Conservation (phyloP, 2,888 invertebrate genomes). For the Latrodectus hesperus region DNA sequence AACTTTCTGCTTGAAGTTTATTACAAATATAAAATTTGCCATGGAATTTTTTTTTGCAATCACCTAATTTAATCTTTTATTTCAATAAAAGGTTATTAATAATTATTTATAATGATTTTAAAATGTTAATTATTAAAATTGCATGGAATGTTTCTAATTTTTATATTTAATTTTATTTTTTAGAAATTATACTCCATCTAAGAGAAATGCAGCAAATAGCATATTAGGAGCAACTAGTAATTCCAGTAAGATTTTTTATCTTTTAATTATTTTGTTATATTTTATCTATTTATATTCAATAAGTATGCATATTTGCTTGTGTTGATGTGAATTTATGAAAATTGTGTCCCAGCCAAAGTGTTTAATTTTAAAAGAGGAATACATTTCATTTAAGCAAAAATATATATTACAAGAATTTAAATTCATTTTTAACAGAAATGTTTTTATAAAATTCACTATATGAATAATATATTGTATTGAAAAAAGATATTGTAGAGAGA, state of each 20-base stretch:
- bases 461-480: too few relatives aligned
- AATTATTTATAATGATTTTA: too few relatives aligned
- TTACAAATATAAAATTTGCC: background rate
- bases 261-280: background rate
- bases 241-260: constrained; percentile 47
- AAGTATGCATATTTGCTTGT: too few relatives aligned
- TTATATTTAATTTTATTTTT: background rate
- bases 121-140: too few relatives aligned
- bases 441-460: too few relatives aligned
- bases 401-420: too few relatives aligned
- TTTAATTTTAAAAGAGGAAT: too few relatives aligned
- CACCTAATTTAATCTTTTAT: background rate
- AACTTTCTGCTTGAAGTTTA: background rate
- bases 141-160: background rate
- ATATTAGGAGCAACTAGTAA: constrained; percentile 45
- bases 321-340: too few relatives aligned
- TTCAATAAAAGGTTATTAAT: background rate
- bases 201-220: constrained; percentile 45
- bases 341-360: too few relatives aligned
- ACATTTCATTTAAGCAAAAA: too few relatives aligned
- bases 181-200: constrained; percentile 64
- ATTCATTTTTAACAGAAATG: too few relatives aligned
- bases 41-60: background rate
- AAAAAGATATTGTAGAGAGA: too few relatives aligned
- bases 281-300: background rate